Percentiles rank a stretch among this genome's conserved stretches.
Conservation (phyloP, 1,140 invertebrate species). For the Metopolophium dirhodum region DNA sequence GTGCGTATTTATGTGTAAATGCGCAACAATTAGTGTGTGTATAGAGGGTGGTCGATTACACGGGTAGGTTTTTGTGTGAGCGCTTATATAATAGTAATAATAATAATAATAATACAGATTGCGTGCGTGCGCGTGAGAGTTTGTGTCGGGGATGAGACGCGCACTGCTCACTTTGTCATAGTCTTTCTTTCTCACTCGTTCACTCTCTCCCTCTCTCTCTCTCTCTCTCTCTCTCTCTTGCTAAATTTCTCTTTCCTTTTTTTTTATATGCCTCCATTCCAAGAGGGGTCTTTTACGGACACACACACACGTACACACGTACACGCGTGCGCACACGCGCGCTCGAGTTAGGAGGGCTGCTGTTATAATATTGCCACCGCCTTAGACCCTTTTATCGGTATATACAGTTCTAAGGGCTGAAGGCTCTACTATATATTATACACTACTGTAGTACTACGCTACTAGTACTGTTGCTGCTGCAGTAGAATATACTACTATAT, state of each 20-base stretch:
- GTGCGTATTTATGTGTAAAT: conserved; percentile 34
- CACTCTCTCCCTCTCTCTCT: neutral
- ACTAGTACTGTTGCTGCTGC: neutral
- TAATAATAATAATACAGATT: neutral
- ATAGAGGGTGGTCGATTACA: conserved; percentile 40
- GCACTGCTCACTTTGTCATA: conserved; percentile 26
- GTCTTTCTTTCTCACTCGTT: neutral
- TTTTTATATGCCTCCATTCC: conserved; percentile 18
- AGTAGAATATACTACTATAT: neutral
- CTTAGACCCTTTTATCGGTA: conserved; percentile 47
- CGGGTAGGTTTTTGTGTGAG: conserved; percentile 16
- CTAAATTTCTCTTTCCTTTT: neutral
- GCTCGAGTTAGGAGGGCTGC: conserved; percentile 26
- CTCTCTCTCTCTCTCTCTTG: neutral
- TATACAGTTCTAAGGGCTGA: neutral
- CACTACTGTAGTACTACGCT: neutral
- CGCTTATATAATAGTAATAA: neutral
- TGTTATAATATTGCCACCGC: conserved; percentile 36
- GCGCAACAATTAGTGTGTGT: conserved; percentile 42
- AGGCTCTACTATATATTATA: neutral
- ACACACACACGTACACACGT: no score
- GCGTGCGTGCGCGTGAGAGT: neutral
- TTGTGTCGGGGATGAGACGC: neutral
- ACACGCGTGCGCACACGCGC: neutral
- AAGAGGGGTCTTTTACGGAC: conserved; percentile 46